These are phyloP conservation scores for Chloroclysta siterata DNA, from an alignment of 2,888 invertebrate species.

Conservation along the genomic window DNA sequence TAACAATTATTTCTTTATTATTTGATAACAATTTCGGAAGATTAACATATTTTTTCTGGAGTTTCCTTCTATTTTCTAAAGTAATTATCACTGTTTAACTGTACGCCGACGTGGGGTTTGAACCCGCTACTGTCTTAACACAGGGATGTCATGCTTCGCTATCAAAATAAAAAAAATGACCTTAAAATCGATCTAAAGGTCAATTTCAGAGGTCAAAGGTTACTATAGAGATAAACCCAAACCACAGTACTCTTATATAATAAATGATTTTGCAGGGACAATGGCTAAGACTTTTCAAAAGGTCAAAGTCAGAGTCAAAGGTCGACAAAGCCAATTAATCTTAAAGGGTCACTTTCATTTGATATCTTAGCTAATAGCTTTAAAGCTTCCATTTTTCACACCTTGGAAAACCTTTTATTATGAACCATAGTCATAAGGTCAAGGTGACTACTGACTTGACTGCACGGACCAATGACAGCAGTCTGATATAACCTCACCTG, in stretches of 20 bases:
- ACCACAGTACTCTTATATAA: background rate
- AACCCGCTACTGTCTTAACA: no score
- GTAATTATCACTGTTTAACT: no score
- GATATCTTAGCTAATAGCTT: no score
- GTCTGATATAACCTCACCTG: background rate
- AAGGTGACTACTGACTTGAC: background rate
- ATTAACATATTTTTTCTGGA: background rate
- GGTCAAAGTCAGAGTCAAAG: background rate
- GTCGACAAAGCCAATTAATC: background rate
- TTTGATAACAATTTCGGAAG: background rate
- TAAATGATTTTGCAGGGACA: background rate
- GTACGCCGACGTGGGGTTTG: no score
- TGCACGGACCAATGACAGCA: background rate
- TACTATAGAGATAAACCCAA: background rate
- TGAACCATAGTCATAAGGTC: background rate
- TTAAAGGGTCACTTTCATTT: background rate
- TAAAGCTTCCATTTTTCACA: no score
- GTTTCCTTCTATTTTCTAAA: background rate
- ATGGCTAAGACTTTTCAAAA: background rate
- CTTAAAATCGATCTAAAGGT: background rate
- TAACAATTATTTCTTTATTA: background rate
- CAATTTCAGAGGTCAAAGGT: constrained; percentile 9
- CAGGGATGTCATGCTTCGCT: no score
- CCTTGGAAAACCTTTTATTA: no score
- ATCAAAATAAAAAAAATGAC: no score